Evolutionary conservation across 2,113 vertebrate species (phyloP).

Genomic region (Chloroceryle aenea): DNA sequence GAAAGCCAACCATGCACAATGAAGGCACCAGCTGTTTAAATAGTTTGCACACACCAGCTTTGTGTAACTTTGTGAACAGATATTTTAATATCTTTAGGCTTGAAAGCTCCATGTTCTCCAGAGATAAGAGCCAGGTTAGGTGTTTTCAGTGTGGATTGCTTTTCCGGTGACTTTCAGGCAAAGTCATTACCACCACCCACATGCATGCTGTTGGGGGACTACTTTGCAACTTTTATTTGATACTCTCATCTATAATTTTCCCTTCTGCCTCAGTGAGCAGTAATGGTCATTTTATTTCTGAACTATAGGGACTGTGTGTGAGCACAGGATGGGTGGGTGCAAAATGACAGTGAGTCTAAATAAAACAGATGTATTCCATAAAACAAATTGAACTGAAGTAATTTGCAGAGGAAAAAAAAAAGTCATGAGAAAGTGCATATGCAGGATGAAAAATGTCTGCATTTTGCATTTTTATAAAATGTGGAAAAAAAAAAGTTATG

Average conservation of each 20-base stretch:
- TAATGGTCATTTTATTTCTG: neutral
- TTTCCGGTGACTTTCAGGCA: slow-evolving; percentile 13
- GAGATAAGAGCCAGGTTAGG: neutral
- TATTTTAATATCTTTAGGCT: neutral
- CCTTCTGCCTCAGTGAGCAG: neutral
- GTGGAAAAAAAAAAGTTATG: neutral
- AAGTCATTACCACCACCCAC: neutral
- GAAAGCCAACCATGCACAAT: neutral
- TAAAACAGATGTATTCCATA: neutral
- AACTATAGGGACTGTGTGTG: accelerated
- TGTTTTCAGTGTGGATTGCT: neutral
- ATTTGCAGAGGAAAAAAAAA: neutral
- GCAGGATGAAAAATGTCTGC: neutral
- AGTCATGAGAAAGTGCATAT: neutral
- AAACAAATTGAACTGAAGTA: neutral
- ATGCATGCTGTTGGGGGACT: neutral
- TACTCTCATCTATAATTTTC: neutral
- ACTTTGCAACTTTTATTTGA: neutral
- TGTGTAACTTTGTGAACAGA: neutral
- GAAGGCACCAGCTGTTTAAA: neutral
- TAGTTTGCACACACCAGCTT: neutral
- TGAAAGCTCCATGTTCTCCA: neutral
- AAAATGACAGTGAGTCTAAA: neutral
- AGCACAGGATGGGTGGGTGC: neutral
- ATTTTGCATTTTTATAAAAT: neutral